Evolutionary conservation across 2,888 invertebrate species (phyloP).

Genomic region (Cryptocheilus praepositus): DNA sequence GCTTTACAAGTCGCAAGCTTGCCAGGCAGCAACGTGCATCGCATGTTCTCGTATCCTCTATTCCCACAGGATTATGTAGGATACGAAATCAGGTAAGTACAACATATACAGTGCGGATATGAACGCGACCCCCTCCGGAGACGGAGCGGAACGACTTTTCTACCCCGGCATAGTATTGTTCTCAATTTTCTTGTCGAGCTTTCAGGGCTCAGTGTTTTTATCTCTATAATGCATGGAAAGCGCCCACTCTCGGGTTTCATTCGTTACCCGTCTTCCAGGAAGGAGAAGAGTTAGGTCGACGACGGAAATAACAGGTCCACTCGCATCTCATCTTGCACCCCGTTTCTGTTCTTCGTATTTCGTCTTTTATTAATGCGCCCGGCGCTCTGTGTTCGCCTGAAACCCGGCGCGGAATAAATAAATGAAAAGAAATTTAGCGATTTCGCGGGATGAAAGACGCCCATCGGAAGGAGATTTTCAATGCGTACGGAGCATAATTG

Average conservation of each 20-base stretch:
- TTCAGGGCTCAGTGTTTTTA: constrained; percentile 13
- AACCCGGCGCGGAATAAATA: neutral
- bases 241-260: constrained; percentile 5
- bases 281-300: constrained; percentile 2
- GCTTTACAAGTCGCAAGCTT: neutral
- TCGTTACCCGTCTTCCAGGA: neutral
- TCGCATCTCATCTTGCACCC: constrained; percentile 7
- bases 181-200: constrained; percentile 29
- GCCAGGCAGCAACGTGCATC: neutral
- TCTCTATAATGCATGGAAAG: constrained; percentile 9
- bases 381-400: no score
- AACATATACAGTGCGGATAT: constrained; percentile 32
- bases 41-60: constrained; percentile 17
- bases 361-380: no score
- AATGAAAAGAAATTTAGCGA: neutral
- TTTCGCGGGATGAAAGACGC: no score
- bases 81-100: constrained; percentile 31
- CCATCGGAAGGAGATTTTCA: no score
- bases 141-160: constrained; percentile 2
- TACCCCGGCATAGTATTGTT: constrained; percentile 10
- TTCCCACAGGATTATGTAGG: constrained; percentile 20
- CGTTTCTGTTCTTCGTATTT: constrained; percentile 11
- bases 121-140: constrained; percentile 12
- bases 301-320: constrained; percentile 3
- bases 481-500: no score